A percentile compares a stretch with the other conserved stretches of the same genome.
phyloP scores from a whole-genome alignment of 2,797 vertebrate species.

The Parambassis ranga region DNA sequence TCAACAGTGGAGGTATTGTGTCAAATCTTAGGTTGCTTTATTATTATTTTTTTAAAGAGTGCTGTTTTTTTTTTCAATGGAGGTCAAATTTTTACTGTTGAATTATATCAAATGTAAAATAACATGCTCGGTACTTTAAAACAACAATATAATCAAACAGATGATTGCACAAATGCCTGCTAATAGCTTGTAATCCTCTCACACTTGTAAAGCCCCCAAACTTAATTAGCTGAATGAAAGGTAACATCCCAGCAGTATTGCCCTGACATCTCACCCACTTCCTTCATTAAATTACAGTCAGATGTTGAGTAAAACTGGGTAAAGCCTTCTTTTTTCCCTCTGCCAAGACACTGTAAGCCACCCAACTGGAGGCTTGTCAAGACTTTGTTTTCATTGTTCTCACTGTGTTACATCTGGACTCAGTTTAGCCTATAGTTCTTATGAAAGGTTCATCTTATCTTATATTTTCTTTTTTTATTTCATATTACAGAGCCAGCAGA shows the following conservation, averaged over 20 bases:
- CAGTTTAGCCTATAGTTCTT: constrained; percentile 12
- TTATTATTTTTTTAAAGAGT: too few relatives aligned
- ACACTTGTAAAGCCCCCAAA: constrained; percentile 62
- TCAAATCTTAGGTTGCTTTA: constrained; percentile 3
- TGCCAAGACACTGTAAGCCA: constrained; percentile 18
- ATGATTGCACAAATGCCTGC: constrained; percentile 60
- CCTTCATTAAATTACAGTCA: constrained; percentile 57
- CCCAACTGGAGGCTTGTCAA: constrained; percentile 25
- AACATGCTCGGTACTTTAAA: too few relatives aligned
- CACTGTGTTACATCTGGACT: constrained; percentile 29
- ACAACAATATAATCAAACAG: constrained; percentile 45
- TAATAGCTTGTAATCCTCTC: constrained; percentile 72
- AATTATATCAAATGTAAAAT: too few relatives aligned
- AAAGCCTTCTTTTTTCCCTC: constrained; percentile 7
- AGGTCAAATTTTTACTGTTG: too few relatives aligned
- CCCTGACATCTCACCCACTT: constrained; percentile 14
- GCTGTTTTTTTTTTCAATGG: too few relatives aligned
- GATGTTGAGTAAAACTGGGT: constrained; percentile 31
- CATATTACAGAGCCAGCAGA: constrained; percentile 3
- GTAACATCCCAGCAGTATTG: constrained; percentile 59
- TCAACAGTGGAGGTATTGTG: constrained; percentile 6
- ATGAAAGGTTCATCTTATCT: constrained; percentile 12
- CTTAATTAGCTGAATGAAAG: constrained; percentile 74
- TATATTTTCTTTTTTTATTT: constrained; percentile 13
- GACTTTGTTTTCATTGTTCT: constrained; percentile 31